Evolutionary conservation across 2,113 vertebrate genomes (phyloP), one percentile per base, ranked within the genome.

Genomic region (Thamnaconus septentrionalis): DNA sequence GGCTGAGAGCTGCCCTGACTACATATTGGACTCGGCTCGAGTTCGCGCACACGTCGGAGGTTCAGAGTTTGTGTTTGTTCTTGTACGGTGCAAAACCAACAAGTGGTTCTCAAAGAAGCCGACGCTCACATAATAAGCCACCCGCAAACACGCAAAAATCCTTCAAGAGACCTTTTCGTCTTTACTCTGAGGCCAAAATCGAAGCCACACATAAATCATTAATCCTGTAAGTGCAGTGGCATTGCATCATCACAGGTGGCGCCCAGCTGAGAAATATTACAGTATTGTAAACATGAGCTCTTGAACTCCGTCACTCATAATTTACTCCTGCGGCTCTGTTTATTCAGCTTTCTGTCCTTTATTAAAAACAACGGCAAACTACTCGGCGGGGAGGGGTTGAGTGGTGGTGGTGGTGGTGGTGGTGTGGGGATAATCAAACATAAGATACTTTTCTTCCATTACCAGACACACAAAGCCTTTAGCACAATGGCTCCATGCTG

Each of bases 381-480:
- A 75, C 79, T 54, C 62, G 65, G 64, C 40, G 61, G 64, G 52
- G 76, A 11, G 44, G 44, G 7, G 18, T 31, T 45, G 65, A 31
- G 18, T 31, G 18, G 18, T 31, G 18, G 18, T 31, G 18, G 18
- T 31, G 18, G 18, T 31, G 18, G 18, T 31, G 18, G 18, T 31
- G 18, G 18, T 31, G 18, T 1, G 18, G 18, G 18, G 18, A 2
- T 31, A 31, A 75, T 75, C 70, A 71, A 84, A 81, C 53, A 18
- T 71, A 81, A 83, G 79, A 82, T 73, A 69, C 73, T 82, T 70
- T 66, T 64, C 65, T 56, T 55, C 73, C 73, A 79, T 73, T 74
- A 73, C 67, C 77, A 87, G 82, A 85, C 76, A 69, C 54, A 68
- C 74, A 82, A 85, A 85, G 82, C 73, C 79, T 56, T 59, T 48